These are phyloP conservation scores for Mus spicilegus DNA, from an alignment of 2,113 vertebrate species.

Conservation along the genomic window DNA sequence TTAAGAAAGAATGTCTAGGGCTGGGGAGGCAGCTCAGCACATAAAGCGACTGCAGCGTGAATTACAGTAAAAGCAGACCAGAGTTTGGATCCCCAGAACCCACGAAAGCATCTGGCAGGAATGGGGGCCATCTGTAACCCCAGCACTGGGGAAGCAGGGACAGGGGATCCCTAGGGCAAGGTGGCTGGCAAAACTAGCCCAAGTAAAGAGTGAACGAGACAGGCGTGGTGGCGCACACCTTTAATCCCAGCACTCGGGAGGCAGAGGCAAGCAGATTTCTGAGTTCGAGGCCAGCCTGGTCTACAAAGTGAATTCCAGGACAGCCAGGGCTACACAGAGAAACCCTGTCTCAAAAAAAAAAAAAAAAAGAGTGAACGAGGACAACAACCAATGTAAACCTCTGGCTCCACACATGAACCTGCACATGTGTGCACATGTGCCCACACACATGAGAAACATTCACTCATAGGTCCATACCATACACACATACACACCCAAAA, in stretches of 20 bases:
- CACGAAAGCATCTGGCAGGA: neutral
- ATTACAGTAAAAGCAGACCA: too few species aligned
- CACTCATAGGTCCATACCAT: neutral
- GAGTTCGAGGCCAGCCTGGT: too few species aligned
- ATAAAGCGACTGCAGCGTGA: neutral
- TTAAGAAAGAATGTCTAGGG: neutral
- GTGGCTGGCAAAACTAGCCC: neutral
- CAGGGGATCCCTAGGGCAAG: neutral
- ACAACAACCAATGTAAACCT: neutral
- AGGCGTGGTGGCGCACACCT: too few species aligned
- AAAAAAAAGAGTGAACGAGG: neutral
- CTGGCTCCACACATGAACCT: neutral
- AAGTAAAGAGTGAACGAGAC: neutral
- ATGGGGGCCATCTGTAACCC: neutral
- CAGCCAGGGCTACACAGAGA: too few species aligned
- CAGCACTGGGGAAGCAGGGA: neutral
- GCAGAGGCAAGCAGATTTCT: too few species aligned
- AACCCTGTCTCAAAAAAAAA: too few species aligned
- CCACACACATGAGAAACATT: neutral
- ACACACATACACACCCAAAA: neutral
- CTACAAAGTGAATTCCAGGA: too few species aligned
- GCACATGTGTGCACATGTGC: neutral
- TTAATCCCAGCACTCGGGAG: too few species aligned
- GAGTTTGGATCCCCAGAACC: neutral
- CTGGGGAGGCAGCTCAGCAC: neutral